Evolutionary conservation across 2,888 invertebrate genomes (phyloP).

Genomic region (Ischnura elegans): DNA sequence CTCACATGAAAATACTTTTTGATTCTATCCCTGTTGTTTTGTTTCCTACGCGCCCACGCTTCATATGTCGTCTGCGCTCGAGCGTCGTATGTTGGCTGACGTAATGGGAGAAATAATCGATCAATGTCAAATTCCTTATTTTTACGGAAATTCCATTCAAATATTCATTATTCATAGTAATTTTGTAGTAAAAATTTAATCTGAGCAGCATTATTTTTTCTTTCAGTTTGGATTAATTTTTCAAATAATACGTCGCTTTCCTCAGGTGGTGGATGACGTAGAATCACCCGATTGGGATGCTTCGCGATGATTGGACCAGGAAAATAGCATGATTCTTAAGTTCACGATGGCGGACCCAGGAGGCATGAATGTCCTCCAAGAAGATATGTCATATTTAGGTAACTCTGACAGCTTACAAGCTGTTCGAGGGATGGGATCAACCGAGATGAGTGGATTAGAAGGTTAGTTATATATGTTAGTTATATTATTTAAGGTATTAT

Average conservation of each 20-base stretch:
- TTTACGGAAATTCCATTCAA: no score
- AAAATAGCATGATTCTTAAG: slow-evolving; percentile 44
- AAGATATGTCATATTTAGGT: slow-evolving; percentile 42
- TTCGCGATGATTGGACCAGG: slow-evolving; percentile 8
- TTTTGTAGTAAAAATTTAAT: no score
- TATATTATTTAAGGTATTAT: neutral
- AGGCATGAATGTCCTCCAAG: neutral
- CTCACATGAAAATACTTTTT: no score
- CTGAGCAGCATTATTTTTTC: neutral
- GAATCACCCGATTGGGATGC: slow-evolving; percentile 59
- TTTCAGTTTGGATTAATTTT: neutral
- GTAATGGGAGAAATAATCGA: no score
- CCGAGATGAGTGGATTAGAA: slow-evolving; percentile 56
- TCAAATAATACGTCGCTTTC: neutral
- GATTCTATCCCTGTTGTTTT: no score
- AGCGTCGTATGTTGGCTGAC: no score
- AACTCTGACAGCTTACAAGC: slow-evolving; percentile 38
- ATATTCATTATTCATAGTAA: no score
- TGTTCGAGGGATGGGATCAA: slow-evolving; percentile 45
- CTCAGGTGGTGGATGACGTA: slow-evolving; percentile 63
- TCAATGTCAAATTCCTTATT: no score
- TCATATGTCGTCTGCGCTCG: no score
- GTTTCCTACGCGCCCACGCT: no score
- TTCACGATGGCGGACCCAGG: slow-evolving; percentile 59
- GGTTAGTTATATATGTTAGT: neutral